Percentiles rank a stretch among this genome's conserved stretches.
Conservation (phyloP, 1,140 invertebrate species). For the Ceratitis capitata region DNA sequence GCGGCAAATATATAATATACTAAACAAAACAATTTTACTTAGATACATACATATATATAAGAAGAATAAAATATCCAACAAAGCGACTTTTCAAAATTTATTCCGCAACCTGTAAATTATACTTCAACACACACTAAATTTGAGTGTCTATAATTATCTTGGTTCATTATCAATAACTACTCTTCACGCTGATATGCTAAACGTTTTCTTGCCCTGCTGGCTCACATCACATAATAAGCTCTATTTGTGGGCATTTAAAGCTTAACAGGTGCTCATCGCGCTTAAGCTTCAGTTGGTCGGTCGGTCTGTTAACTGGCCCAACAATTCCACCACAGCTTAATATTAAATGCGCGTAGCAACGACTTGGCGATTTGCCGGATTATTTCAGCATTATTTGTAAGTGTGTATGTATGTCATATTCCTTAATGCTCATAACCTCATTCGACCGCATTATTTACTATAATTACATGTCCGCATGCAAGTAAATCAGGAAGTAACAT, state of each 20-base stretch:
- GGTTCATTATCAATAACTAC: no score
- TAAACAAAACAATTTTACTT: no score
- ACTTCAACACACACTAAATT: no score
- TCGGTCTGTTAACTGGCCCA: neutral
- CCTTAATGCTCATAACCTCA: neutral
- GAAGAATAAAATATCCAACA: no score
- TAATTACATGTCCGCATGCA: neutral
- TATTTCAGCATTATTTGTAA: neutral
- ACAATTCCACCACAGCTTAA: neutral
- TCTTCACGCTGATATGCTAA: no score
- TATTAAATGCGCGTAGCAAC: neutral
- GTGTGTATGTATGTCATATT: neutral
- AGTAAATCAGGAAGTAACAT: no score
- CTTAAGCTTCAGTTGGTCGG: neutral
- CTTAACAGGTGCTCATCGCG: neutral
- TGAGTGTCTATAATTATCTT: no score
- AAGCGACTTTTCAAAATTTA: no score
- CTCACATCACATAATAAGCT: neutral
- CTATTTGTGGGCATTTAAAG: conserved; percentile 4
- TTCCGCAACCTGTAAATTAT: no score
- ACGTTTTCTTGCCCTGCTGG: neutral
- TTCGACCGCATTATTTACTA: neutral
- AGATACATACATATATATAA: no score
- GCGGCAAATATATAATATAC: no score
- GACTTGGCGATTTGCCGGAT: neutral